Percentiles rank a stretch among this genome's conserved stretches.
phyloP scores from a whole-genome alignment of 2,113 vertebrate genomes.

The Anas platyrhynchos region DNA sequence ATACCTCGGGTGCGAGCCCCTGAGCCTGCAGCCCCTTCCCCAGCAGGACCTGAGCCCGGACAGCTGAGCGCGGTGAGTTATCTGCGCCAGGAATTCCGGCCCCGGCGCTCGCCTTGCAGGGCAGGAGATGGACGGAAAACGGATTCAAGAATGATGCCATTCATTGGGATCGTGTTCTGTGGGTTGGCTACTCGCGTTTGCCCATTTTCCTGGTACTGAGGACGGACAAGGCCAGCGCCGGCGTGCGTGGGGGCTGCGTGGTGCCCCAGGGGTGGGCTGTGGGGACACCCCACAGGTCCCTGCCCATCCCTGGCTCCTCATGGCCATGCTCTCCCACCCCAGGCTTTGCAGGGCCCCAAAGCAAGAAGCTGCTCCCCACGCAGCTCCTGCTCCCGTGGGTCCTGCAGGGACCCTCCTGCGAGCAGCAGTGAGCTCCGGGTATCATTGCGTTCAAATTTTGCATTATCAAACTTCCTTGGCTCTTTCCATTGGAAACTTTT shows the following conservation, averaged over 20 bases:
- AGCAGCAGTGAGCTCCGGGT: neutral
- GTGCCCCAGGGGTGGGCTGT: neutral
- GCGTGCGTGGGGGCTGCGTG: rapidly evolving
- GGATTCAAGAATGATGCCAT: slow-evolving; percentile 6
- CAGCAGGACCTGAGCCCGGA: neutral
- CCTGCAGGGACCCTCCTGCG: neutral
- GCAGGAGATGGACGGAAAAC: neutral
- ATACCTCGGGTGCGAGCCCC: neutral
- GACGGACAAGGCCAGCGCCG: neutral
- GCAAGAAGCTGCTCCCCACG: neutral
- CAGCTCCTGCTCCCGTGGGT: neutral
- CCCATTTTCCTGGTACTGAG: neutral
- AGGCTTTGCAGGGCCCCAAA: neutral
- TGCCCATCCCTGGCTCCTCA: rapidly evolving
- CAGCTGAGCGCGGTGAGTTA: slow-evolving; percentile 56
- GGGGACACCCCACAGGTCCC: neutral
- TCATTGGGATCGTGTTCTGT: slow-evolving; percentile 2
- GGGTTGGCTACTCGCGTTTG: slow-evolving; percentile 5
- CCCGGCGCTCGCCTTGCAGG: neutral
- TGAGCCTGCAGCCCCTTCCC: slow-evolving; percentile 15
- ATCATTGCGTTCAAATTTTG: neutral
- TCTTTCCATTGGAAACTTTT: slow-evolving; percentile 60
- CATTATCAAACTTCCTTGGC: slow-evolving; percentile 60
- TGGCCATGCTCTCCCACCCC: rapidly evolving
- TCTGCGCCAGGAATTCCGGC: neutral